Conservation (phyloP, 2,888 invertebrate species). For the Xanthorhoe spadicearia region DNA sequence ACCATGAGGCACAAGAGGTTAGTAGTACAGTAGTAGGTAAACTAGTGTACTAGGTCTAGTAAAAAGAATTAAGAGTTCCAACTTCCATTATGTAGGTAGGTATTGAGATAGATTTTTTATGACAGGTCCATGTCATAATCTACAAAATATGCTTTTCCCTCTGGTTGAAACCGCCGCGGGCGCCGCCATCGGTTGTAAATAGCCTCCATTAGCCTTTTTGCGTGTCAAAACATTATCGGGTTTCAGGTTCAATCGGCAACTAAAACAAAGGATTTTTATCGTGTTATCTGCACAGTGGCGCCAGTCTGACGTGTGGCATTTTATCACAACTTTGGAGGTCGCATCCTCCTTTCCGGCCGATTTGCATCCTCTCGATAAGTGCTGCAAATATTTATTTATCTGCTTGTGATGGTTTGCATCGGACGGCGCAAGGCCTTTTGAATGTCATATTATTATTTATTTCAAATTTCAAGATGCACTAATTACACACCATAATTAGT, state of each 20-base stretch:
- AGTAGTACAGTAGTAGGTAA: too few species aligned
- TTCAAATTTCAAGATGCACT: too few species aligned
- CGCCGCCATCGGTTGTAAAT: not conserved
- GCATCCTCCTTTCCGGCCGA: slow-evolving; percentile 41
- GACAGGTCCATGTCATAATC: too few species aligned
- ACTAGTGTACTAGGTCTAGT: too few species aligned
- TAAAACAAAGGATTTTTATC: slow-evolving; percentile 55
- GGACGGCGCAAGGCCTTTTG: not conserved
- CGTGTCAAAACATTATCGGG: slow-evolving; percentile 12
- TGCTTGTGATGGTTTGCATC: slow-evolving; percentile 1
- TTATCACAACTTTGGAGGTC: slow-evolving; percentile 64
- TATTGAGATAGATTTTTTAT: too few species aligned
- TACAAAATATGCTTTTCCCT: too few species aligned
- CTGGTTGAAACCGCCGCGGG: too few species aligned
- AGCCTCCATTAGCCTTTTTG: slow-evolving; percentile 12
- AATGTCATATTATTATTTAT: not conserved
- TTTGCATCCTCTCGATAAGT: slow-evolving; percentile 32
- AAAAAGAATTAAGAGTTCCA: too few species aligned
- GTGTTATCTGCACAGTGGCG: slow-evolving; percentile 60
- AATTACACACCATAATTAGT: too few species aligned
- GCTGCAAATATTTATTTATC: slow-evolving; percentile 24
- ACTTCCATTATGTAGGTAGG: too few species aligned
- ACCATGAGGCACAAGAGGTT: too few species aligned
- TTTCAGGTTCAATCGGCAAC: slow-evolving; percentile 49
- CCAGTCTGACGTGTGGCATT: slow-evolving; percentile 57